Conservation (phyloP, 2,888 invertebrate genomes). For the Drosophila pegasa region DNA sequence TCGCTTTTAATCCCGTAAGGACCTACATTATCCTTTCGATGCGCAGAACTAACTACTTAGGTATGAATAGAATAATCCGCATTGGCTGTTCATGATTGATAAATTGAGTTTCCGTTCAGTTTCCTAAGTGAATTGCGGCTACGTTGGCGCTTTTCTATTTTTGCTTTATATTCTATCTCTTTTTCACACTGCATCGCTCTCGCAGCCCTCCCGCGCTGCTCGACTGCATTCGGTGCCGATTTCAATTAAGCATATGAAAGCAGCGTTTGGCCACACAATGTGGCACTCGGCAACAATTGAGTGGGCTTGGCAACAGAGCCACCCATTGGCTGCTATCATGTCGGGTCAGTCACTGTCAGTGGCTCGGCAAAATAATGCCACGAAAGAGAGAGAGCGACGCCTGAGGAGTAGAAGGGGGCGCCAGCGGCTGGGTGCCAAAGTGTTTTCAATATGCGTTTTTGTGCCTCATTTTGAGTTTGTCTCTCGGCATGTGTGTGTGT, state of each 20-base stretch:
- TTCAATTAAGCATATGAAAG: slow-evolving; percentile 63
- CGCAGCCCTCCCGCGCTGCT: background rate
- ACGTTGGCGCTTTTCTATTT: slow-evolving; percentile 12
- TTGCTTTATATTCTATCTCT: background rate
- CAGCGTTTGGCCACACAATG: slow-evolving; percentile 35
- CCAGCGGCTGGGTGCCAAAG: slow-evolving; percentile 37
- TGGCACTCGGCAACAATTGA: slow-evolving; percentile 36
- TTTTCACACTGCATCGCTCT: no score
- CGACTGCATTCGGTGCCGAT: slow-evolving; percentile 20
- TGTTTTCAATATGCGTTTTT: slow-evolving; percentile 45
- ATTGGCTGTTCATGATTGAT: slow-evolving; percentile 13
- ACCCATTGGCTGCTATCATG: slow-evolving; percentile 34
- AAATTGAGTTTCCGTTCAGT: slow-evolving; percentile 10
- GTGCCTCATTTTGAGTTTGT: slow-evolving; percentile 20
- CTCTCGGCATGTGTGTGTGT: slow-evolving; percentile 10
- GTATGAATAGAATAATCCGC: slow-evolving; percentile 5
- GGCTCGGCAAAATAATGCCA: slow-evolving; percentile 10
- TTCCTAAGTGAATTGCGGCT: slow-evolving; percentile 12
- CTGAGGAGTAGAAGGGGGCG: background rate
- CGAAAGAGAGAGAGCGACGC: background rate
- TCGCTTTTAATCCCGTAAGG: background rate
- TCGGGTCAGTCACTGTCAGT: slow-evolving; percentile 21
- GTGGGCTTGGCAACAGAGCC: slow-evolving; percentile 20
- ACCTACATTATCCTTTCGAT: background rate
- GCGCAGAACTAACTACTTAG: background rate